Evolutionary conservation across 2,888 invertebrate species (phyloP).

Genomic region (Dysmachus trigonus): DNA sequence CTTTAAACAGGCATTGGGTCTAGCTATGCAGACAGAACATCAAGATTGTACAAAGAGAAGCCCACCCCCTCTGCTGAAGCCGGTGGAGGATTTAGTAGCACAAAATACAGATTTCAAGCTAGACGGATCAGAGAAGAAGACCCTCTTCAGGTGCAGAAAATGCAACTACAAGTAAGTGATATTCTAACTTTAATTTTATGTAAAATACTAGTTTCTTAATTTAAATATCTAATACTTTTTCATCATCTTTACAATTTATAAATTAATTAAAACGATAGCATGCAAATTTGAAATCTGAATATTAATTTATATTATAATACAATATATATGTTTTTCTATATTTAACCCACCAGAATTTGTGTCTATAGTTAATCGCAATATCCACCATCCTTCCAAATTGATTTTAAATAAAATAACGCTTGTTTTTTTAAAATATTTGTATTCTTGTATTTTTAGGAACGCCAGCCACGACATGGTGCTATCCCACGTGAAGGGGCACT

Average conservation of each 20-base stretch:
- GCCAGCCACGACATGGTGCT: constrained; percentile 72
- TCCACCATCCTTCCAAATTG: neutral
- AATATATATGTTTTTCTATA: no score
- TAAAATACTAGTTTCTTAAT: neutral
- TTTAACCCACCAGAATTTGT: no score
- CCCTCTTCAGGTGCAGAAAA: constrained; percentile 89
- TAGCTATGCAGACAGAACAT: constrained; percentile 4
- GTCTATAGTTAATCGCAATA: no score
- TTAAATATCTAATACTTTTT: no score
- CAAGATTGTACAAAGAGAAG: constrained; percentile 56
- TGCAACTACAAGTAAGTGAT: constrained; percentile 82
- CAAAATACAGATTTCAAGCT: constrained; percentile 59
- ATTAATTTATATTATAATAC: no score
- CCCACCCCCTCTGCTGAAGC: constrained; percentile 69
- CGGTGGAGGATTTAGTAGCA: constrained; percentile 67
- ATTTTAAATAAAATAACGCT: neutral
- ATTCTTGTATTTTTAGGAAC: constrained; percentile 65
- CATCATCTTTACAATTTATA: no score
- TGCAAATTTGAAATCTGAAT: no score
- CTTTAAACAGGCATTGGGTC: constrained; percentile 19
- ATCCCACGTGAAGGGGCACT: constrained; percentile 74
- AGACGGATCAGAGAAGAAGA: constrained; percentile 72
- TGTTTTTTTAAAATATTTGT: neutral
- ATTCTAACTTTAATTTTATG: neutral
- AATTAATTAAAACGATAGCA: no score